Percentiles rank a stretch among this genome's conserved stretches.
Conservation (phyloP, 2,888 invertebrate genomes). For the Piscicola geometra region DNA sequence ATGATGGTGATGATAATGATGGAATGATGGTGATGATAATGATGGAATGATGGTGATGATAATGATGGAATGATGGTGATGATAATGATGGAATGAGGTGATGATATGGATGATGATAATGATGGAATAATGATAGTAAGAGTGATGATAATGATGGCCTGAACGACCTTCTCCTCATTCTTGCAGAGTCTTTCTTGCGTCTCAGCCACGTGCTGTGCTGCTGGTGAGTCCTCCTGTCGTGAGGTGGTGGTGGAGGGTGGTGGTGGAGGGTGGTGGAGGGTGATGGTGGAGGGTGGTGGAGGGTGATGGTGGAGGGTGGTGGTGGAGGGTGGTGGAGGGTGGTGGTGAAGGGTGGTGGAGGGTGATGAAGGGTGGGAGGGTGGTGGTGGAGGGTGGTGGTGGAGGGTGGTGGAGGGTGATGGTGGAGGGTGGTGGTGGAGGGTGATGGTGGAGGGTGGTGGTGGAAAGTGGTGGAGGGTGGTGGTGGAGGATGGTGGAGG, state of each 20-base stretch:
- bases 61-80: not conserved
- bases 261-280: not conserved
- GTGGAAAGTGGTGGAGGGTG: too few species aligned
- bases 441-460: too few species aligned
- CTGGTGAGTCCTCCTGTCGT: constrained; percentile 31
- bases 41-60: not conserved
- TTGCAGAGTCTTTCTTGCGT: constrained; percentile 71
- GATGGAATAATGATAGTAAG: not conserved
- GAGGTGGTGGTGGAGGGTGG: constrained; percentile 16
- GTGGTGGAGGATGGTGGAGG: too few species aligned
- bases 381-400: not conserved
- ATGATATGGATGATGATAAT: not conserved
- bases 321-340: not conserved
- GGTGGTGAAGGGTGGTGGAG: not conserved
- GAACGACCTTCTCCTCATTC: constrained; percentile 71
- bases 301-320: not conserved
- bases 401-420: too few species aligned
- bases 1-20: not conserved
- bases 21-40: not conserved
- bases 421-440: too few species aligned
- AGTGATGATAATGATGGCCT: not conserved
- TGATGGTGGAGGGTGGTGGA: not conserved
- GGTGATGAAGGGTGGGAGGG: not conserved
- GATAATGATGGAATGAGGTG: not conserved
- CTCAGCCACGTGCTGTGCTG: constrained; percentile 32